Conservation (phyloP, 2,888 invertebrate genomes). For the Stramonita haemastoma region DNA sequence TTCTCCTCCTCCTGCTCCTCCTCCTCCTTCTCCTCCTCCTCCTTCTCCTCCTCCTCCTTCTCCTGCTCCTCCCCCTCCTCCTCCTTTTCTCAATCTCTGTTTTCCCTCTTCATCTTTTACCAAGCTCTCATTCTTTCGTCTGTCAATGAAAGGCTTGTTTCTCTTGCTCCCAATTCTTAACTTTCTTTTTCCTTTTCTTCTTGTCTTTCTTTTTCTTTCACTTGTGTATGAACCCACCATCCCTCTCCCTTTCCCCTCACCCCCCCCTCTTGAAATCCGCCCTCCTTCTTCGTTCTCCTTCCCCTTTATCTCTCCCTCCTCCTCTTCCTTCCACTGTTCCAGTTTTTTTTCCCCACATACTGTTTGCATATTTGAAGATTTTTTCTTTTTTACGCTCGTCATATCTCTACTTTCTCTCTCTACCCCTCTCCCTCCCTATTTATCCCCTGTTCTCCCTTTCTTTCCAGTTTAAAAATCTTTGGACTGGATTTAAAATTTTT, state of each 20-base stretch:
- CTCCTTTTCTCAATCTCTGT: background rate
- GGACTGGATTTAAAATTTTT: too few species aligned
- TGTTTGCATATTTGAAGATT: background rate
- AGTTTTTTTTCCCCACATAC: background rate
- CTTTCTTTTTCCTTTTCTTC: too few species aligned
- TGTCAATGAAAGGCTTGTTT: constrained; percentile 7
- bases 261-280: background rate
- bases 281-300: too few species aligned
- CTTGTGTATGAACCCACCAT: background rate
- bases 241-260: background rate
- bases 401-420: too few species aligned
- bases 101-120: background rate
- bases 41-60: background rate
- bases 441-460: too few species aligned
- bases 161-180: background rate
- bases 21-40: background rate
- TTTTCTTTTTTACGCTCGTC: too few species aligned
- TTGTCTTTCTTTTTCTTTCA: too few species aligned
- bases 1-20: too few species aligned
- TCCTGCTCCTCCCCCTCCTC: background rate
- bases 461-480: too few species aligned
- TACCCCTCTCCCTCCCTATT: too few species aligned
- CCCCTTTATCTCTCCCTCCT: background rate
- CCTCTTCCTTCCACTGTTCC: background rate
- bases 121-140: background rate